phyloP scores from a whole-genome alignment of 2,797 vertebrate species.

The Peromyscus nudipes region DNA sequence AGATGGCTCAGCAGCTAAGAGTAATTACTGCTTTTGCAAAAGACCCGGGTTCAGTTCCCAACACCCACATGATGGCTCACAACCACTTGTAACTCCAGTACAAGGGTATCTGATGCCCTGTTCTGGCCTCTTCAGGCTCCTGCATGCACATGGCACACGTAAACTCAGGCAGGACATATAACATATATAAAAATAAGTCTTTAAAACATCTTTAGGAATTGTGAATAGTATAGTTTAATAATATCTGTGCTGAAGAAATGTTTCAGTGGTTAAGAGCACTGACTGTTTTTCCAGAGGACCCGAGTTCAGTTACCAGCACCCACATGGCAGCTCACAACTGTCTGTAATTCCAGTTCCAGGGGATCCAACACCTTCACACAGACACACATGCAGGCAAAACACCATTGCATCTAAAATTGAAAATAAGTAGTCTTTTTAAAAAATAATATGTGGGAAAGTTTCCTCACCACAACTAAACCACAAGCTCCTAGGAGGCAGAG shows the following conservation, averaged over 20 bases:
- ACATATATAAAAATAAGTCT: neutral
- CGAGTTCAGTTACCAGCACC: neutral
- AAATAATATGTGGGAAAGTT: neutral
- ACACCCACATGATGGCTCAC: neutral
- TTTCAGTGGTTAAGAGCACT: neutral
- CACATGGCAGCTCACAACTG: neutral
- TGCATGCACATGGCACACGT: neutral
- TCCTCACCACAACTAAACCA: neutral
- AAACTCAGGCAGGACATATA: neutral
- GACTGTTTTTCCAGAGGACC: neutral
- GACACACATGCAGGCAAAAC: neutral
- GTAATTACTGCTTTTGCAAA: neutral
- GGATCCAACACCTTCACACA: neutral
- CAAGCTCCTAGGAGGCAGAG: conserved; percentile 35
- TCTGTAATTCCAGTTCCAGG: neutral
- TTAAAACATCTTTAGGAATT: neutral
- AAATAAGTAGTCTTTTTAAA: neutral
- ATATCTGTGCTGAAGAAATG: neutral
- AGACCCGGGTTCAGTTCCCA: neutral
- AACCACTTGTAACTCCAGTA: neutral
- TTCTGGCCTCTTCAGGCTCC: neutral
- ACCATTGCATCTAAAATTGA: neutral
- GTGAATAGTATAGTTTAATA: neutral
- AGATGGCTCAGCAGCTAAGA: neutral
- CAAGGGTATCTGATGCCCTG: neutral